Conservation (phyloP, 1,140 invertebrate genomes). For the Drosophila arizonae region DNA sequence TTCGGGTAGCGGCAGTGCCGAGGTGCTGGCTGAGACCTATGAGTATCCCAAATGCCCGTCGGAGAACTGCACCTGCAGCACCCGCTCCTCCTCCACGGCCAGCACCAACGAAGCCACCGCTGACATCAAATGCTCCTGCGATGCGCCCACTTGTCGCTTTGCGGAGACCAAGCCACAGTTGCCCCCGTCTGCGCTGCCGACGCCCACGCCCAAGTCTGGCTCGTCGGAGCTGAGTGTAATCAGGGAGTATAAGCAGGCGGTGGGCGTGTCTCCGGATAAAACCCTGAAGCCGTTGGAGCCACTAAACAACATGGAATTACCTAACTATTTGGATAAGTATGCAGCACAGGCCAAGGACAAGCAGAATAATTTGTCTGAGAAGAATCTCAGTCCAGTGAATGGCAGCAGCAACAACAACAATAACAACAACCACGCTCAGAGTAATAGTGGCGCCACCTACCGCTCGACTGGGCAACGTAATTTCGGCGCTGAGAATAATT, state of each 20-base stretch:
- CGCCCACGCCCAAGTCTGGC: conserved; percentile 27
- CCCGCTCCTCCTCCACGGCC: conserved; percentile 68
- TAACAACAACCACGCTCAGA: background rate
- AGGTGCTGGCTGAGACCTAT: conserved; percentile 71
- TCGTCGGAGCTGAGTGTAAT: conserved; percentile 71
- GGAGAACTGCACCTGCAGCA: conserved; percentile 79
- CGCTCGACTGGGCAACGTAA: conserved; percentile 43
- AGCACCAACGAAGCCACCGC: conserved; percentile 56
- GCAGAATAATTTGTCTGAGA: conserved; percentile 75
- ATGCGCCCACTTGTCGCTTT: conserved; percentile 64
- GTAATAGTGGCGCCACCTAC: conserved; percentile 2
- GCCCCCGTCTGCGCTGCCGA: background rate
- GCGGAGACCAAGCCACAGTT: conserved; percentile 16
- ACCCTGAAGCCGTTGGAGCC: conserved; percentile 31
- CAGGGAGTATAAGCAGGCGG: conserved; percentile 72
- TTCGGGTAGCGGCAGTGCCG: conserved; percentile 51
- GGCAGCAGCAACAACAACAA: conserved; percentile 3
- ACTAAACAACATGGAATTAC: conserved; percentile 67
- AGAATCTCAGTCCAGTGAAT: conserved; percentile 35
- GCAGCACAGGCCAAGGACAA: conserved; percentile 53
- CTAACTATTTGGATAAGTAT: conserved; percentile 71
- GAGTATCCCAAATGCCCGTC: conserved; percentile 80
- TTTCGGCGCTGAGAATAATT: conserved; percentile 66
- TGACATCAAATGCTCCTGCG: conserved; percentile 67
- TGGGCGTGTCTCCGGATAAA: conserved; percentile 36